A percentile compares a stretch with the other conserved stretches of the same genome.
Conservation (phyloP, 92 coral and sea anemone genomes). For the Metridium senile region DNA sequence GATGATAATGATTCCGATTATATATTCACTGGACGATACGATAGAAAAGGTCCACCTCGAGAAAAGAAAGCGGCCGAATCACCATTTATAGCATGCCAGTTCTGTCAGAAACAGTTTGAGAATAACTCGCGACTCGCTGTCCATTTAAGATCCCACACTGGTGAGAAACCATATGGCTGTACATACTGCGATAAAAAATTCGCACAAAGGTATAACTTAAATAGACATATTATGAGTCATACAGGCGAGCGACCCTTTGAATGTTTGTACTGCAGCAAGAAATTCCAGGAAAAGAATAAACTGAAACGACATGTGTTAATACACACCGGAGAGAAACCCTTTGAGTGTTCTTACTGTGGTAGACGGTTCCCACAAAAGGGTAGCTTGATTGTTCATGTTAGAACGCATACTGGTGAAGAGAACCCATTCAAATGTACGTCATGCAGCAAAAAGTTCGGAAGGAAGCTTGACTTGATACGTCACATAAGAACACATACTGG, state of each 20-base stretch:
- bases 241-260: background rate
- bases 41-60: background rate
- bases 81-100: background rate
- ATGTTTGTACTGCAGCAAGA: background rate
- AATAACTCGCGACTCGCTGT: background rate
- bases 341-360: conserved; percentile 5
- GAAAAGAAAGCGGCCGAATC: background rate
- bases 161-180: background rate
- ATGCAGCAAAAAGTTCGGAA: background rate
- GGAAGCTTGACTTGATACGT: conserved; percentile 2
- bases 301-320: background rate
- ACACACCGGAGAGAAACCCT: background rate
- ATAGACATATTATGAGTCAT: background rate
- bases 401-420: conserved; percentile 14
- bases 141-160: background rate
- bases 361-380: background rate
- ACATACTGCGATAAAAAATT: background rate
- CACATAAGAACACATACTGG: conserved; percentile 15
- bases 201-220: background rate
- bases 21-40: background rate
- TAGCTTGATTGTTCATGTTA: background rate
- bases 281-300: background rate
- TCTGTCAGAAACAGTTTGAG: background rate
- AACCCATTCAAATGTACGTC: background rate
- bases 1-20: background rate